These are phyloP conservation scores for Gopherus flavomarginatus DNA, from an alignment of 2,113 vertebrate genomes.

Conservation along the genomic window DNA sequence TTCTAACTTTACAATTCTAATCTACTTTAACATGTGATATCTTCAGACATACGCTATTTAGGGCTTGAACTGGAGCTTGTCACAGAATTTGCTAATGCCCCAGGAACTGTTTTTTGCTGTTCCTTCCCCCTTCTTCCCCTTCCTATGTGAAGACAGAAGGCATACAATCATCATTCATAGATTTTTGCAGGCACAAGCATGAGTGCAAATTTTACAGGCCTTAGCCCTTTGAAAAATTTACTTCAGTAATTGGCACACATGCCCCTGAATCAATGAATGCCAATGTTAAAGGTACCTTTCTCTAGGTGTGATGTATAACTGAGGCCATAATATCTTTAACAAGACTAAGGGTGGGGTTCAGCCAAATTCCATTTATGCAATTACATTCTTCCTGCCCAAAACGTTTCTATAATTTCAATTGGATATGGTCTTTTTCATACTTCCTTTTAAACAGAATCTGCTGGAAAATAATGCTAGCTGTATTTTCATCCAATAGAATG, in stretches of 20 bases:
- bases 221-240: neutral
- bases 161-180: neutral
- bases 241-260: neutral
- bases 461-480: neutral
- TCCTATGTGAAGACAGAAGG: neutral
- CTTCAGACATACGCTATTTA: neutral
- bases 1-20: neutral
- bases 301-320: neutral
- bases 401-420: neutral
- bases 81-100: rapidly evolving
- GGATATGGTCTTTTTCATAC: neutral
- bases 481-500: neutral
- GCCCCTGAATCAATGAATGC: neutral
- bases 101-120: neutral
- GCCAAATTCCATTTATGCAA: rapidly evolving
- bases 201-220: rapidly evolving
- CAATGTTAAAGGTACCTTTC: neutral
- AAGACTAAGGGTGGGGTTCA: neutral
- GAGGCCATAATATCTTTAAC: neutral
- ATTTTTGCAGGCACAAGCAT: neutral
- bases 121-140: rapidly evolving
- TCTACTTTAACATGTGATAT: neutral
- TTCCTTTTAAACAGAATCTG: neutral
- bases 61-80: neutral
- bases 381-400: neutral